A percentile compares a stretch with the other conserved stretches of the same genome.
These are phyloP conservation scores for Anhinga anhinga DNA, from an alignment of 2,113 vertebrate species.

Conservation along the genomic window DNA sequence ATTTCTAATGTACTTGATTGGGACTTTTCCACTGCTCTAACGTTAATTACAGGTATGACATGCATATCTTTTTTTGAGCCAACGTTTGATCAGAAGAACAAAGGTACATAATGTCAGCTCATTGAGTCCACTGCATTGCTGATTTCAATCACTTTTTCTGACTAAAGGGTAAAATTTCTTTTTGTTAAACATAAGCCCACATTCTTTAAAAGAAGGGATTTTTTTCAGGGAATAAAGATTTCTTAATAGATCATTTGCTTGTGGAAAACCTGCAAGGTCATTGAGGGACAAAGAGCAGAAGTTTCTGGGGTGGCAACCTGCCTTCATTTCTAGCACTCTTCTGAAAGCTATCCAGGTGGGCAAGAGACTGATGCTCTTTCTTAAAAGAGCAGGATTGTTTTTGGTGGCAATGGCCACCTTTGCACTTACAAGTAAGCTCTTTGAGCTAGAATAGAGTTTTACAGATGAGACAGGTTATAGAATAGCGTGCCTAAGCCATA, in stretches of 20 bases:
- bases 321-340: not conserved
- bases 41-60: not conserved
- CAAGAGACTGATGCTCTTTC: not conserved
- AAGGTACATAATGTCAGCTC: not conserved
- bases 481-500: not conserved
- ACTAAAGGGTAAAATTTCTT: not conserved
- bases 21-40: not conserved
- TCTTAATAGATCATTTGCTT: not conserved
- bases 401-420: not conserved
- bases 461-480: not conserved
- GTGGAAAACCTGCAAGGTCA: not conserved
- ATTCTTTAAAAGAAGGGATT: not conserved
- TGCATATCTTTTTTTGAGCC: not conserved
- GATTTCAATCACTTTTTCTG: not conserved
- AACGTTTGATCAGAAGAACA: not conserved
- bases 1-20: not conserved
- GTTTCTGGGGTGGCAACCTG: not conserved
- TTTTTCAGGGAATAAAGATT: not conserved
- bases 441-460: not conserved
- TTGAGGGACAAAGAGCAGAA: not conserved
- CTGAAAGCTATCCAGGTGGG: not conserved
- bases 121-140: not conserved
- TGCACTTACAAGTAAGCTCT: not conserved
- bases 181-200: not conserved
- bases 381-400: not conserved